phyloP scores from a whole-genome alignment of 1,140 invertebrate species.

The Zophobas atratus region DNA sequence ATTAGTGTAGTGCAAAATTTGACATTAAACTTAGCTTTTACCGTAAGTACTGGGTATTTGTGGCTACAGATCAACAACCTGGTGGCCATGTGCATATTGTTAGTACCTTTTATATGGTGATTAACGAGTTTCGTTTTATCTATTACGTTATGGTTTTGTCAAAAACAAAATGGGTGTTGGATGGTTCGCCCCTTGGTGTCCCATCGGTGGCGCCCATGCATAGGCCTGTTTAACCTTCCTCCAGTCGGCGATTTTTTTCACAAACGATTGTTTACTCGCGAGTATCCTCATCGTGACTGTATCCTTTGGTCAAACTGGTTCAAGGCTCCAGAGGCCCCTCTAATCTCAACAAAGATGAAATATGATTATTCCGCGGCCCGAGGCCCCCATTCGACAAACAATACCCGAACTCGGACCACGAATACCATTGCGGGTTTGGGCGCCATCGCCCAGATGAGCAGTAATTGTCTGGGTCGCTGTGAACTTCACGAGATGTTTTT shows the following conservation, averaged over 20 bases:
- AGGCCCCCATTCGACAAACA: conserved; percentile 16
- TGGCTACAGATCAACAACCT: no score
- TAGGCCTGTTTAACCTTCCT: conserved; percentile 2
- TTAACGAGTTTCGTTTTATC: no score
- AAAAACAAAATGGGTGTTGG: no score
- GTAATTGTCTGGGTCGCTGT: conserved; percentile 30
- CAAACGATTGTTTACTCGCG: background rate
- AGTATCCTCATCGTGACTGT: conserved; percentile 26
- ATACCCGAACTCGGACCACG: conserved; percentile 1
- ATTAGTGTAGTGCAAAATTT: no score
- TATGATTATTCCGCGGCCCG: conserved; percentile 26
- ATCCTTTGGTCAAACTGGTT: conserved; percentile 18
- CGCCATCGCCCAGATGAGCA: conserved; percentile 25
- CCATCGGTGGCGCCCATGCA: no score
- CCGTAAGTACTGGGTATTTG: no score
- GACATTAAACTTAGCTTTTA: no score
- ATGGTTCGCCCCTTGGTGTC: no score
- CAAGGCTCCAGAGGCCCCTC: conserved; percentile 12
- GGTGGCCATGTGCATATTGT: no score
- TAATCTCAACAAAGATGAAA: conserved; percentile 10
- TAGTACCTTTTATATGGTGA: no score
- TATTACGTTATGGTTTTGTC: no score
- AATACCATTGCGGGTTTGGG: background rate
- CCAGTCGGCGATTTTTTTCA: background rate
- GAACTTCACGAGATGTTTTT: conserved; percentile 40